Conservation (phyloP, 2,888 invertebrate genomes). For the Drosophila lutescens region DNA sequence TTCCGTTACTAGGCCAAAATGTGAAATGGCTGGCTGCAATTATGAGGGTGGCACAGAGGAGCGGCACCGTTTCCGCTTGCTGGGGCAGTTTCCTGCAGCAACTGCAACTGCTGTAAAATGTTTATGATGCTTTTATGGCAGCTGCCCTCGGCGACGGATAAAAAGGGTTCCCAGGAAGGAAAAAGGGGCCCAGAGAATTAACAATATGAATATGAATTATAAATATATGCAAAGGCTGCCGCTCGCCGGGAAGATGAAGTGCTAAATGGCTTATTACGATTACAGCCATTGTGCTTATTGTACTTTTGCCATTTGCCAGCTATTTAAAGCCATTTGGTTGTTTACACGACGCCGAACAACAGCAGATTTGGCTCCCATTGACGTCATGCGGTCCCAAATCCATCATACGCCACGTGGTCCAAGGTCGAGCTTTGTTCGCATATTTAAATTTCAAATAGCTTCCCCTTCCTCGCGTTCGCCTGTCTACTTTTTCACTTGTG, state of each 20-base stretch:
- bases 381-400: constrained; percentile 38
- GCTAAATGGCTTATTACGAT: constrained; percentile 74
- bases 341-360: constrained; percentile 24
- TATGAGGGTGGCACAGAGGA: constrained; percentile 47
- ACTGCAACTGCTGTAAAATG: constrained; percentile 78
- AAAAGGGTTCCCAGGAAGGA: background rate
- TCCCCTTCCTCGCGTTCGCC: constrained; percentile 1
- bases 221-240: constrained; percentile 54
- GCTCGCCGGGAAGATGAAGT: constrained; percentile 48
- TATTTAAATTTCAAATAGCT: constrained; percentile 66
- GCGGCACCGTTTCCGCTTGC: constrained; percentile 31
- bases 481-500: constrained; percentile 47
- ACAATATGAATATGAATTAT: constrained; percentile 71
- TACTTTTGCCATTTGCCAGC: constrained; percentile 36
- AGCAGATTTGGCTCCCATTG: constrained; percentile 24
- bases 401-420: constrained; percentile 57
- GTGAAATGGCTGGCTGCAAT: constrained; percentile 68
- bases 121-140: constrained; percentile 77
- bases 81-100: constrained; percentile 69
- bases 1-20: constrained; percentile 47
- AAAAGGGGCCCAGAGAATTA: constrained; percentile 61
- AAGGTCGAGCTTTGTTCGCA: constrained; percentile 37
- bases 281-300: constrained; percentile 52
- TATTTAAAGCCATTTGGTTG: constrained; percentile 35
- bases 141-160: constrained; percentile 32